Base-by-base conservation (phyloP, 2,113 vertebrate genomes). In the Catharus fuscescens region DNA sequence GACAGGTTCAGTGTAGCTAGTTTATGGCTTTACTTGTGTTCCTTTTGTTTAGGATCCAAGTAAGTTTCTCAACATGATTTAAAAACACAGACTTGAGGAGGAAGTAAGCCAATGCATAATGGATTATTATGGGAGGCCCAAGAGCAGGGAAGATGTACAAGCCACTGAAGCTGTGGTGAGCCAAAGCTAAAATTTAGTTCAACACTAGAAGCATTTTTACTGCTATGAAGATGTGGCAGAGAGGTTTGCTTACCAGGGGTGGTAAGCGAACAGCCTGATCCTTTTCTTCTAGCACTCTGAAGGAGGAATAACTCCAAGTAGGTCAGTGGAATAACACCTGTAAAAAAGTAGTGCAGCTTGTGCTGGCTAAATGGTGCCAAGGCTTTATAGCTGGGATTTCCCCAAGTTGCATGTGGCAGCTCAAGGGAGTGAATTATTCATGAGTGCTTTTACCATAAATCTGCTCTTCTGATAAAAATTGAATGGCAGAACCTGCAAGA, bases 261-360 rank as follows among this genome's bases (percentile, higher is more conserved):
- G 60, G 23, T 60, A 54, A 77, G 79, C 19, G 59, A 88, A 83
- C 59, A 80, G 24, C n/a, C 67, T 24, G 18, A 71, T 93, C 36
- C 76, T 92, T 73, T 19, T 81, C 34, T 56, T 87, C 52, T 32
- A 85, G 64, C 15, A 44, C 28, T 14, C 18, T 5, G 6, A 82
- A 73, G 44, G 38, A 88, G 79, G 44, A 88, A 56, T 78, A 78
- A 84, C 90, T 97, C 88, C 90, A 96, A 95, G 76, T 88, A 93
- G 93, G 90, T 96, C 90, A 90, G 76, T 92, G 69, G 80, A 91
- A 70, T 94, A 96, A 67, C 93, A 96, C 86, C 94, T 93, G 82
- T 67, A 64, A 74, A 86, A 90, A 96, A 92, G 85, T 29, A 61
- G 82, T 29, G 40, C 6, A 8, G 54, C 71, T 80, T 77, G 38